Base-by-base conservation (phyloP, 2,888 invertebrate species). In the Athripsodes cinereus region DNA sequence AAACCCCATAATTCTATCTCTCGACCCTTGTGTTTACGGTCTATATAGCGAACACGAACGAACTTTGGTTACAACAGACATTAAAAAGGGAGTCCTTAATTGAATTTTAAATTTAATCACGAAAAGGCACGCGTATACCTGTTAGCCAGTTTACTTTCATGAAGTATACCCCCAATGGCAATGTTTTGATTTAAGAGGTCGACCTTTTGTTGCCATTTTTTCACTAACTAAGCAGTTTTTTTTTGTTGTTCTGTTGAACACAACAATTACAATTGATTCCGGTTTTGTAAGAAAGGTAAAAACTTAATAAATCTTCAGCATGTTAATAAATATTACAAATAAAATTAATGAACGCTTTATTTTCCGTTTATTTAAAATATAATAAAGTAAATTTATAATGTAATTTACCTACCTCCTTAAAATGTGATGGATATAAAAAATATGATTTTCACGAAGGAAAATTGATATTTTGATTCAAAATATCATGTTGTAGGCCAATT, bases 31-130 rank as follows among this genome's bases (percentile, higher is more conserved):
- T 56, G 51, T 52, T 55, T 52, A 56, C 56, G 50, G 50, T 31
- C 51, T 16, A 22, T n/a, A n/a, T 18, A 52, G 10, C 44, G 56
- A 56, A 56, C 56, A 55, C 46, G 58, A 55, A 55, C 50, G 55
- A 55, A 61, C 58, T 58, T 56, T 52, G 52, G 49, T 48, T 49
- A 52, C 51, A 26, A 56, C 56, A 16, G 19, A 52, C 57, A 52
- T 52, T 57, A 57, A 55, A 59, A 59, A 59, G 54, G 48, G 40
- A 53, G 52, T 60, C 52, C 60, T 57, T 57, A 62, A 62, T 62
- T 62, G 62, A 62, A 62, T 60, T 62, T 60, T 58, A 60, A 62
- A 62, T 62, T 62, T 60, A 58, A 62, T 62, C 62, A 58, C 40
- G 55, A 47, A 53, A 52, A 52, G 18, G 50, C 22, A 55, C 48